Conservation (phyloP, 2,888 invertebrate genomes). For the Rhamnusium bicolor region DNA sequence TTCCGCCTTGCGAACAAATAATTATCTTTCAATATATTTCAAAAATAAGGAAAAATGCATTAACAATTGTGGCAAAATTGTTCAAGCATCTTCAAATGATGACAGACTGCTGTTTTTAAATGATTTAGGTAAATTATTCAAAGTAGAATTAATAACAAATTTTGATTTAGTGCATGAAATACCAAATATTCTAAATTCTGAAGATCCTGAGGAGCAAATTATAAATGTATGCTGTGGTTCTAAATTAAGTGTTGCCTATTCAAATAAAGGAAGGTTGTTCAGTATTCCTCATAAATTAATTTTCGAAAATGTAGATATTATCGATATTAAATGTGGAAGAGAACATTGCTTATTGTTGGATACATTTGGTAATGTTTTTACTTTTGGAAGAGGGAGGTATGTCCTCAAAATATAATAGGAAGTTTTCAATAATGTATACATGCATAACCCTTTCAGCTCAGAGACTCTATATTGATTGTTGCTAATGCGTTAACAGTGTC, state of each 20-base stretch:
- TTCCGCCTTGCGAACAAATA: conserved; percentile 38
- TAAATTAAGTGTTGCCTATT: conserved; percentile 71
- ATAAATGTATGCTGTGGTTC: conserved; percentile 71
- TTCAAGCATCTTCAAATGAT: conserved; percentile 57
- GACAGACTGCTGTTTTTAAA: conserved; percentile 59
- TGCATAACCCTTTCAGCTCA: too few species aligned
- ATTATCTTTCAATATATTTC: conserved; percentile 26
- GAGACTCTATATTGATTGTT: too few species aligned
- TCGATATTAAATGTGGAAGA: conserved; percentile 83
- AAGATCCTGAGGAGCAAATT: conserved; percentile 61
- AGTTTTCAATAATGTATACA: too few species aligned
- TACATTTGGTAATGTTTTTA: conserved; percentile 81
- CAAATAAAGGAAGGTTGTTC: conserved; percentile 71
- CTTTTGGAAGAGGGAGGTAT: conserved; percentile 90
- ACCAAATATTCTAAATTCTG: conserved; percentile 49
- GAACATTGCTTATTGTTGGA: conserved; percentile 86
- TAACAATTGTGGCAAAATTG: conserved; percentile 38
- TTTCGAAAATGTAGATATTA: conserved; percentile 74
- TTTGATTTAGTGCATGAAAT: conserved; percentile 44
- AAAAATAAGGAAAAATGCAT: conserved; percentile 26
- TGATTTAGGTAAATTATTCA: conserved; percentile 57
- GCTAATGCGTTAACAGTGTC: too few species aligned
- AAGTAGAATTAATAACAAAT: conserved; percentile 54
- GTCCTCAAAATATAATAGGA: neutral
- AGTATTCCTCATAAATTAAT: conserved; percentile 76